Evolutionary conservation across 2,888 invertebrate species (phyloP), one percentile per base, ranked within the genome.

Genomic region (Chaitophorus viminalis): DNA sequence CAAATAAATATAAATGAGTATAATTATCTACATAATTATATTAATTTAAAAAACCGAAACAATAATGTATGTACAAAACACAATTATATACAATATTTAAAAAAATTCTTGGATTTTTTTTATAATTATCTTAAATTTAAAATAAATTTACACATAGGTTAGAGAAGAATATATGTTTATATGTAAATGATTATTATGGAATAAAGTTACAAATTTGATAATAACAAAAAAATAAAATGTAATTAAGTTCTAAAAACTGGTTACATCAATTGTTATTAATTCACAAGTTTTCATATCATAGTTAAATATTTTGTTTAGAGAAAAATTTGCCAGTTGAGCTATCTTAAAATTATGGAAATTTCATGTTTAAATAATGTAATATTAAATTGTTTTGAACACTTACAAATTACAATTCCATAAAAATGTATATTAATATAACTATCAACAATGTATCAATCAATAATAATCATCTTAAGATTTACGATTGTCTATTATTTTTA

Each of bases 1-100:
- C 87, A 87, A 87, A 86, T 86, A 86, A 86, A 87, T 87, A 87
- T 87, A 87, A 87, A 87, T 87, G 70, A 87, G 87, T 87, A 87
- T 81, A 81, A 87, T 87, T 87, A 87, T 87, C 74, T 87, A 87
- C 81, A 87, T 65, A 87, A 75, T 87, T 79, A 79, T 72, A 72
- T 86, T 86, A 75, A 87, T 79, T 78, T 33, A 85, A 85, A 76
- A 86, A 81, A 87, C 87, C 74, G 33, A 87, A 86, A 87, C 87
- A 46, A 81, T 87, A 31, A 74, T 60, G 70, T 87, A 87, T 87
- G 31, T 87, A 87, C 87, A 87, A n/a, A 86, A 87, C 72, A 74
- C 31, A 81, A 84, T 65, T 76, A 36, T 83, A 54, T 83, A 84
- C 75, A 74, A 68, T 81, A 46, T 60, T 76, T 39, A 81, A 60